Base-by-base conservation (phyloP, 1,140 invertebrate genomes). In the Bactericera cockerelli region DNA sequence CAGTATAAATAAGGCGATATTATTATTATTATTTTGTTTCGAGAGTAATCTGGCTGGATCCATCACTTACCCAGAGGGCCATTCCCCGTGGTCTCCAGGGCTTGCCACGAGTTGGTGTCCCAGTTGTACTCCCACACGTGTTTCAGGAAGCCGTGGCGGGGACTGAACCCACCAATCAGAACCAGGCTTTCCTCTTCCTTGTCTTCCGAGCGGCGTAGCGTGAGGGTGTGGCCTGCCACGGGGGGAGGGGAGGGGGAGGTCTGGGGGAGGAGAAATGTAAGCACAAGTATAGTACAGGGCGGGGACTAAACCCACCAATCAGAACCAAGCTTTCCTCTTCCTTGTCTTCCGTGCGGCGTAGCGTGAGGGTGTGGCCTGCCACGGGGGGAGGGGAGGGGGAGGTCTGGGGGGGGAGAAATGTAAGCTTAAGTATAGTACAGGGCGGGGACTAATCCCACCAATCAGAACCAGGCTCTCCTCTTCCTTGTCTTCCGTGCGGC, bases 141-240 rank as follows among this genome's bases (percentile, higher is more conserved):
- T 59, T 86, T 79, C 57, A 87, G 74, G 66, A 86, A 86, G 1
- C 86, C 87, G 65, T 81, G 76, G 56, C 82, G 78, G 0, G 87
- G 79, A 49, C 87, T 91, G 62, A 93, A 86, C 6, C 93, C 93
- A 13, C 93, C 93, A 61, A 96, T 84, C 0, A 98, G 68, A 36
- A 95, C 74, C 24, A 96, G 72, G 61, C 80, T 86, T 61, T 89
- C 86, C 2, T 78, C 78, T 49, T 84, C 83, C 39, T 78, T 79
- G 67, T 85, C 69, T n/a, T 58, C 55, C 16, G 63, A 56, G 56
- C 82, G 78, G 36, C 86, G 78, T 24, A 87, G 76, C 1, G 90
- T 95, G 3, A 97, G 72, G 0, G 89, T 91, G 65, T 94, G 90
- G 0, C 93, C 93, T 2, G 90, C 88, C 1, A 95, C 67, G 0